A percentile compares a stretch with the other conserved stretches of the same genome.
Conservation (phyloP, 2,888 invertebrate genomes). For the Limnephilus rhombicus region DNA sequence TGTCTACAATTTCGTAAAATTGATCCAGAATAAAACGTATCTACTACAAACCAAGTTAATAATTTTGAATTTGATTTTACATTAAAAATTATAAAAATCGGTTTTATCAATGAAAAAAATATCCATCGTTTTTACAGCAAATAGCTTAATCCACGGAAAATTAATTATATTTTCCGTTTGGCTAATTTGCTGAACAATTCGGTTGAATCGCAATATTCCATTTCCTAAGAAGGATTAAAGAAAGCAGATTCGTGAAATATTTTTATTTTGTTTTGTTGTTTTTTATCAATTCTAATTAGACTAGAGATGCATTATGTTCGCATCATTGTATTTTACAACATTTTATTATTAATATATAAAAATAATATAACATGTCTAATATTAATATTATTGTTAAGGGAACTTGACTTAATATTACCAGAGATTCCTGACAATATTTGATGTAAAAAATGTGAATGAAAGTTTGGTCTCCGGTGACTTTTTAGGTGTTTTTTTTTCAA, state of each 20-base stretch:
- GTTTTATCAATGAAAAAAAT: background rate
- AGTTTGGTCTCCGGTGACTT: no score
- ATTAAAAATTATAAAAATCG: background rate
- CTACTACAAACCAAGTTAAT: background rate
- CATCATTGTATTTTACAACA: no score
- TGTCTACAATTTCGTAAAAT: background rate
- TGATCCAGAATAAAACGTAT: background rate
- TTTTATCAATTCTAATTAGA: no score
- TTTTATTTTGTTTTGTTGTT: background rate
- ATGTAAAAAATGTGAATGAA: no score
- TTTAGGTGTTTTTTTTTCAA: no score
- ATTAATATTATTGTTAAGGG: no score
- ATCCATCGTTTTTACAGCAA: background rate
- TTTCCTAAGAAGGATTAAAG: background rate
- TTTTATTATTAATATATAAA: no score
- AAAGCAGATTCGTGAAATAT: background rate
- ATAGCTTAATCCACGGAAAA: conserved; percentile 2
- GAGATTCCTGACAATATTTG: no score
- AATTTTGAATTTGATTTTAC: background rate
- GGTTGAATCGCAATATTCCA: background rate
- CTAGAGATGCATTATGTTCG: no score
- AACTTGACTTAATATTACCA: no score
- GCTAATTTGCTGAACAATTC: conserved; percentile 5
- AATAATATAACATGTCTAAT: no score
- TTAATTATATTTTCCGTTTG: background rate